Evolutionary conservation across 2,888 invertebrate genomes (phyloP), one percentile per base, ranked within the genome.

Genomic region (Proisotoma minuta): DNA sequence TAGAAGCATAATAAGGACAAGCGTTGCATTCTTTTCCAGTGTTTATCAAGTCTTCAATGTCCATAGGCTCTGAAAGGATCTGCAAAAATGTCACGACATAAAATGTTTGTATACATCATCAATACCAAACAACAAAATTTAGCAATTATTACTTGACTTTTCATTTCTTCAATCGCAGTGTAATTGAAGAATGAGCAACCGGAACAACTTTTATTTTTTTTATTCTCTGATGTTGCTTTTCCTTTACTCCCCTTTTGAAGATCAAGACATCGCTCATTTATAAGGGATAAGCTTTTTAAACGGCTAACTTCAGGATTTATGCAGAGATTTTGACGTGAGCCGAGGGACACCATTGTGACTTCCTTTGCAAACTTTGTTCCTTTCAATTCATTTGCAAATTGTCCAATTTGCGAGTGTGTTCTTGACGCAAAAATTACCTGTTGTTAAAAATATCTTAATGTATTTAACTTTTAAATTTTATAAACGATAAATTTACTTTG

Each of bases 321-420:
- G 77, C 98, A 98, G 70, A 91, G 86, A 76, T 88, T 93, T 77
- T 90, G 91, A 59, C 97, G 83, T 0, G 96, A 97, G n/a, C 90
- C 94, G 28, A 96, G 80, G 3, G 93, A 86, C 0, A 90, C 84
- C 2, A 91, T 85, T 62, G 90, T 84, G 2, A 88, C 81, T 58
- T 85, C 79, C 22, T 85, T 80, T 4, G 82, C 84, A 76, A 86
- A 93, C 1, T 85, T 83, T 60, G 92, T 95, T 75, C 87, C 87
- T 72, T 87, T 85, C 1, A 98, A 84, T 82, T 99, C 99, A 49
- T 87, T 84, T n/a, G 96, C 85, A 79, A 99, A 91, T 78, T 99
- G 99, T 0, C 91, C 43, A 43, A 99, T 78, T 77, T 99, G 98
- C 1, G 98, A 96, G 78, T 99, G 98, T 3, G 99, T 99, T 74